Evolutionary conservation across 2,113 vertebrate genomes (phyloP), one percentile per base, ranked within the genome.

Genomic region (Periophthalmus modestus): DNA sequence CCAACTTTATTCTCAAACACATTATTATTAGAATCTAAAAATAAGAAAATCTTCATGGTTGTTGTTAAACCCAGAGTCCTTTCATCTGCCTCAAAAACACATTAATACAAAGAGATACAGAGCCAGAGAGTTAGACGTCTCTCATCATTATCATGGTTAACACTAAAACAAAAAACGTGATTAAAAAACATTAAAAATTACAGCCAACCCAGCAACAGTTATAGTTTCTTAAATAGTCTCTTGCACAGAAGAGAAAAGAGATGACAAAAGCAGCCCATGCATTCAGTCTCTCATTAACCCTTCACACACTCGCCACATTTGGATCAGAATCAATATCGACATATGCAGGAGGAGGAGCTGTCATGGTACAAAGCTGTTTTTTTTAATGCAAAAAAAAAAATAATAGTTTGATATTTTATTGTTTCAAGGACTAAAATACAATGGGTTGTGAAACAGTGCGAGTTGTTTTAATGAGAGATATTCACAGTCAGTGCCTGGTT

Each of bases 151-250:
- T 75, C 54, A 84, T 85, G 62, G 73, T 86, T 52, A 69, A 69
- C 54, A 75, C 66, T 57, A 66, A 55, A 24, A 72, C 58, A 59
- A 52, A n/a, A n/a, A 73, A 67, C 21, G 43, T 67, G 66, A 67
- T 67, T 54, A n/a, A 72, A 79, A 92, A 93, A 95, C 96, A 96
- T 95, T 93, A n/a, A 95, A 95, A 96, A 95, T 95, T 59, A 95
- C 95, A 95, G 95, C 95, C 95, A 94, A 95, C 95, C 96, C 95
- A 95, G 95, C 95, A 97, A 96, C 95, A 97, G 95, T 96, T 96
- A 95, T 94, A 96, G 95, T 95, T 96, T 95, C 95, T 96, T 97
- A 97, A 96, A 97, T 99, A 99, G 96, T 96, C 96, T 95, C 95
- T 95, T 95, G 95, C 93, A 94, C 95, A 94, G 24, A 62, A 62